Evolutionary conservation across 2,888 invertebrate genomes (phyloP).

Genomic region (Scrobipalpa costella): DNA sequence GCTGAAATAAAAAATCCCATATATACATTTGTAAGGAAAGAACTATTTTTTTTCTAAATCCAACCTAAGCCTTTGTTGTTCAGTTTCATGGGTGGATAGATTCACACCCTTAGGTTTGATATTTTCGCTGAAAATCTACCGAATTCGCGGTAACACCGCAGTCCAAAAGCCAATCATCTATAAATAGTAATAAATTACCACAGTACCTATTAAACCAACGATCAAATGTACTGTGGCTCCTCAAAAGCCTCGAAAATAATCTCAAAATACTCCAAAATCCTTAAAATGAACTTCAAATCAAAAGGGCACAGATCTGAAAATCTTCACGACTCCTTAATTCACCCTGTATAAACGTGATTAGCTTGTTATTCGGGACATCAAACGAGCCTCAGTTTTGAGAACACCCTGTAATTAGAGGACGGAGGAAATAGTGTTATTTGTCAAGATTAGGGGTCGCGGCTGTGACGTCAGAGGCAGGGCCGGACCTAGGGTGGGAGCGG

Average conservation of each 20-base stretch:
- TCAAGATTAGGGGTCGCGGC: constrained; percentile 26
- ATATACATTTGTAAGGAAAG: too few species aligned
- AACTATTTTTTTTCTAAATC: too few species aligned
- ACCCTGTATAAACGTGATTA: constrained; percentile 18
- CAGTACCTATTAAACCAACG: neutral
- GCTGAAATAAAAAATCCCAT: too few species aligned
- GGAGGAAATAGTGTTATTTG: constrained; percentile 26
- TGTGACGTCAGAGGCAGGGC: constrained; percentile 18
- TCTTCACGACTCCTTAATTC: neutral
- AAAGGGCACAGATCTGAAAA: neutral
- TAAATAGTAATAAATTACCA: too few species aligned
- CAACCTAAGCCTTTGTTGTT: too few species aligned
- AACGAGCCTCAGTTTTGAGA: constrained; percentile 19
- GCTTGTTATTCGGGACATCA: constrained; percentile 25
- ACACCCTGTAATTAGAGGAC: constrained; percentile 22
- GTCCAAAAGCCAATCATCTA: too few species aligned
- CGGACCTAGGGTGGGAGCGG: neutral
- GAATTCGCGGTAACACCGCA: too few species aligned
- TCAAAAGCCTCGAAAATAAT: constrained; percentile 1
- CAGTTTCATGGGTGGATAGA: too few species aligned
- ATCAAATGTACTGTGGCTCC: neutral
- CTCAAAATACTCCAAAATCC: neutral
- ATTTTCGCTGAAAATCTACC: too few species aligned
- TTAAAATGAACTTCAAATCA: too few species aligned
- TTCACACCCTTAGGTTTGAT: too few species aligned